Evolutionary conservation across 2,113 vertebrate genomes (phyloP).

Genomic region (Chloroceryle aenea): DNA sequence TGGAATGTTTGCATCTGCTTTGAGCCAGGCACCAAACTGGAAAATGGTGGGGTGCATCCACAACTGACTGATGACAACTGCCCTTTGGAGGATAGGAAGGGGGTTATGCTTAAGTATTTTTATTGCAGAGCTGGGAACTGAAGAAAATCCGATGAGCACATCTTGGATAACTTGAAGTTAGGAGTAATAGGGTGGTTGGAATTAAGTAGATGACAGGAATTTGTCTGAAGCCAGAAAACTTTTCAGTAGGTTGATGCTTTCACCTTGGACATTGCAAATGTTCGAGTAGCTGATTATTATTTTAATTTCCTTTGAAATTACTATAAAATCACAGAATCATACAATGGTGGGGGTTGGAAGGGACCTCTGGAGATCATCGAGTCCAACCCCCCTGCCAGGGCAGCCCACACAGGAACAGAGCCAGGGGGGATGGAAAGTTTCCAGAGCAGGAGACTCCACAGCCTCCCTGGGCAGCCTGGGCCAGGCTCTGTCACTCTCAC

Average conservation of each 20-base stretch:
- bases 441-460: no score
- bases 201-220: neutral
- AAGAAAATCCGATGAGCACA: neutral
- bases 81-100: neutral
- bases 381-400: no score
- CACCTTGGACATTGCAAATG: neutral
- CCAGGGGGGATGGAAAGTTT: no score
- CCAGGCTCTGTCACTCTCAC: no score
- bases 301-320: neutral
- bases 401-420: no score
- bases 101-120: constrained; percentile 36
- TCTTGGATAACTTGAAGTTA: neutral
- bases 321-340: neutral
- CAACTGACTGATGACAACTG: constrained; percentile 26
- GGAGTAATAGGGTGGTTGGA: neutral
- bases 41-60: constrained; percentile 20
- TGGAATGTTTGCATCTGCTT: constrained; percentile 22
- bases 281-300: neutral
- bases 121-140: constrained; percentile 21
- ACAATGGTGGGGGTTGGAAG: no score
- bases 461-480: no score
- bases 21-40: constrained; percentile 16
- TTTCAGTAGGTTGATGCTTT: neutral
- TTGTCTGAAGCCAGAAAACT: neutral
- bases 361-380: no score